Evolutionary conservation across 2,888 invertebrate species (phyloP), one percentile per base, ranked within the genome.

Genomic region (Chydorus sphaericus): DNA sequence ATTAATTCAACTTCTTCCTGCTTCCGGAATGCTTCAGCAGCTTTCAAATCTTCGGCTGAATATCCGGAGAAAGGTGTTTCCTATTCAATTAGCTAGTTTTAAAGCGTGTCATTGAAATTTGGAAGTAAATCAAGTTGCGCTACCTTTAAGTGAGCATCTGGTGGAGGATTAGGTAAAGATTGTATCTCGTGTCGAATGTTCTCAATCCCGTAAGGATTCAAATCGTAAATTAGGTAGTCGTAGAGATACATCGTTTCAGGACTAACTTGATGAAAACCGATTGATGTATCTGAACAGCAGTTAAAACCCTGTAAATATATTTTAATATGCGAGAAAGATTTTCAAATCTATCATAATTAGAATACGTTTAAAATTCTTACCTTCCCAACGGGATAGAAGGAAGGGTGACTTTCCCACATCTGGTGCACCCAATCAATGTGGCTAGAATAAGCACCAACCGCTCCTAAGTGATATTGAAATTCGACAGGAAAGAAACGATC

Each of bases 201-300:
- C 16, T 37, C 28, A 28, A 68, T 65, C 52, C 75, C 74, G 61
- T 71, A 75, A 18, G 77, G 93, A 58, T 89, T 77, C 60, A 97
- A 73, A 68, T 96, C 94, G 70, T 97, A 96, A 65, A 96, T 83
- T 58, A 96, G 73, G 70, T 93, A 97, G 65, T 97, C 94, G 57
- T 94, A 68, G 8, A 90, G 86, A 67, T 96, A 94, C 87, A 97
- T 92, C 70, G 85, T 80, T 65, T 86, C 81, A 0, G 91, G 86
- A 16, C 77, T 75, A 0, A 92, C 84, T 70, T 94, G 93, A 72
- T 94, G 94, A 73, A 97, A 94, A 0, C 92, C 86, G 14, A 97
- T 80, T 0, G 94, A 91, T 68, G 87, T 86, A 67, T 92, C 93
- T 0, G 91, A 90, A 68, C 91, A 92, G 66, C 91, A 91, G 63